Conservation (phyloP, 2,113 vertebrate species). For the Muntiacus muntjak region DNA sequence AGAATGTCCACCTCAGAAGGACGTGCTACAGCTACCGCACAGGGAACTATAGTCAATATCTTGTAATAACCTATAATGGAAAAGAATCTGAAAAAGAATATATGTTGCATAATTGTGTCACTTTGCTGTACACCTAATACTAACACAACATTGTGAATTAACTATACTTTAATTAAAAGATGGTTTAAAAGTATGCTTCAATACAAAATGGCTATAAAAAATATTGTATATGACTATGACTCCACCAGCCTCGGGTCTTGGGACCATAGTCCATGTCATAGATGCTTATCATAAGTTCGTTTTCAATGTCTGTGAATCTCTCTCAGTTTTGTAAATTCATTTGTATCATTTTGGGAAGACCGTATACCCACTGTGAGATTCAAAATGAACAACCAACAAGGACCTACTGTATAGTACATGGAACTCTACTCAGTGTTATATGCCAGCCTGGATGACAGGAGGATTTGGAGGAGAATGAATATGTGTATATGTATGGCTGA, state of each 20-base stretch:
- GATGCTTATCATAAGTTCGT: not conserved
- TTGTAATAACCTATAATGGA: not conserved
- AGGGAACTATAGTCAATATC: not conserved
- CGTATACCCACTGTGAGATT: not conserved
- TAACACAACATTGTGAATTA: not conserved
- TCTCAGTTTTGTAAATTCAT: not conserved
- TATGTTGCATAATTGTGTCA: not conserved
- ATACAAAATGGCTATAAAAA: not conserved
- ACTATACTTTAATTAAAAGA: not conserved
- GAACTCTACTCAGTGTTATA: not conserved
- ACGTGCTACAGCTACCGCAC: not conserved
- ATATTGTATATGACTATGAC: not conserved
- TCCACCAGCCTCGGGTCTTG: not conserved
- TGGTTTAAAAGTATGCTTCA: not conserved
- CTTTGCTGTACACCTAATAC: not conserved
- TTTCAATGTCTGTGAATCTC: not conserved
- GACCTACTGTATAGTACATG: not conserved
- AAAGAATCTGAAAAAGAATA: not conserved
- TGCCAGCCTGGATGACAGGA: not conserved
- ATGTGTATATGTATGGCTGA: not conserved
- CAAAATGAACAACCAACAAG: not conserved
- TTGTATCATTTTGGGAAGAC: not conserved
- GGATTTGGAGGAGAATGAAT: not conserved
- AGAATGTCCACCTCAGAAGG: not conserved
- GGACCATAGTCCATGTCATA: not conserved